Evolutionary conservation across 2,113 vertebrate species (phyloP).

Genomic region (Haemorhous mexicanus): DNA sequence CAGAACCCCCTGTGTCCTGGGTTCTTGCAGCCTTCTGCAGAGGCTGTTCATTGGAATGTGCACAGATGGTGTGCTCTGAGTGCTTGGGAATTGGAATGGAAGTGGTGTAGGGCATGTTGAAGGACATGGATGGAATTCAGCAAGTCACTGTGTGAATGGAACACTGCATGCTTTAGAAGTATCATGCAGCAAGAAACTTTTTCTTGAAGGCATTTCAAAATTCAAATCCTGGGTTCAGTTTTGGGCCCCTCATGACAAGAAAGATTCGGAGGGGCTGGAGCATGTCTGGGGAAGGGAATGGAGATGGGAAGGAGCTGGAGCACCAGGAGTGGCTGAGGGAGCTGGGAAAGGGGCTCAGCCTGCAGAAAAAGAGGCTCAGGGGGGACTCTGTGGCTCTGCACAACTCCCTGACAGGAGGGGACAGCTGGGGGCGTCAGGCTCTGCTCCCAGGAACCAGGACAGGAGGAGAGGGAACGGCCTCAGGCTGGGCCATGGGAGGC

Average conservation of each 20-base stretch:
- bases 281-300: fast-evolving
- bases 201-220: background rate
- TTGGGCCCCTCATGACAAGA: background rate
- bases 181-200: background rate
- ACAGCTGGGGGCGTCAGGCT: fast-evolving
- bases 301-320: background rate
- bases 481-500: fast-evolving
- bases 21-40: too few species aligned
- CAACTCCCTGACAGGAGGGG: background rate
- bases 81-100: too few species aligned
- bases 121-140: too few species aligned
- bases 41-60: background rate
- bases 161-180: background rate
- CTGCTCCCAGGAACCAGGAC: background rate
- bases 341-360: background rate
- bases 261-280: background rate
- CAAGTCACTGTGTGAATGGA: too few species aligned
- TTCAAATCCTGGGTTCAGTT: background rate
- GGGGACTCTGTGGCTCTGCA: background rate
- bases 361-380: background rate
- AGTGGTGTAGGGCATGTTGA: background rate
- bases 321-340: fast-evolving
- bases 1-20: fast-evolving
- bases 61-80: too few species aligned
- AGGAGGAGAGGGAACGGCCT: fast-evolving